Percentiles rank a stretch among this genome's conserved stretches.
These are phyloP conservation scores for Trachymyrmex septentrionalis DNA, from an alignment of 1,140 invertebrate genomes.

Conservation along the genomic window DNA sequence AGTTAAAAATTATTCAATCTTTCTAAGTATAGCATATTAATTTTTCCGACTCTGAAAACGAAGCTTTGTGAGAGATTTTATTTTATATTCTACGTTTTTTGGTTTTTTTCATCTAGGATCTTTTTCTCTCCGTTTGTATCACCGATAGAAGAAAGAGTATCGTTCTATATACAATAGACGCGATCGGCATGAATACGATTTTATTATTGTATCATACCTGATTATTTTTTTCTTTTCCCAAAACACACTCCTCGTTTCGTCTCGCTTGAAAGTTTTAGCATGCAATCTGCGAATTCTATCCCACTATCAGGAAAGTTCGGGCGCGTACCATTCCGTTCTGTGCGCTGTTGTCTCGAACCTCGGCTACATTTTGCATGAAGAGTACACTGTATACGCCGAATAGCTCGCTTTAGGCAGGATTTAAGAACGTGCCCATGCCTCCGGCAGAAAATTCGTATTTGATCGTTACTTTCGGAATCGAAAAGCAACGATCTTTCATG, in stretches of 20 bases:
- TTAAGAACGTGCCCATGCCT: conserved; percentile 14
- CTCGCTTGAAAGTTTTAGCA: conserved; percentile 72
- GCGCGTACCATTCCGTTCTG: conserved; percentile 27
- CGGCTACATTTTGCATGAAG: conserved; percentile 64
- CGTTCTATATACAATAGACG: neutral
- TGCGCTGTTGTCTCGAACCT: conserved; percentile 64
- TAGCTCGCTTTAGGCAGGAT: conserved; percentile 32
- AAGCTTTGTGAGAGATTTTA: conserved; percentile 4
- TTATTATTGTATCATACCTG: conserved; percentile 59
- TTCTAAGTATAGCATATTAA: neutral
- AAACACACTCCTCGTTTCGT: conserved; percentile 27
- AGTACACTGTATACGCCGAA: conserved; percentile 4
- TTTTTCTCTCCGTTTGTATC: neutral
- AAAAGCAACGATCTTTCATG: conserved; percentile 4
- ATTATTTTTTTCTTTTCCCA: conserved; percentile 47
- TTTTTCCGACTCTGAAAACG: neutral
- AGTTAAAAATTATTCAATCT: neutral
- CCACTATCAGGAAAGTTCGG: conserved; percentile 56
- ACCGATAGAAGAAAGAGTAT: neutral
- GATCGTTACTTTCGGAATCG: neutral
- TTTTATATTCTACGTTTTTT: neutral
- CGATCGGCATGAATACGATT: conserved; percentile 33
- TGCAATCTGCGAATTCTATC: conserved; percentile 71
- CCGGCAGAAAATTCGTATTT: conserved; percentile 12
- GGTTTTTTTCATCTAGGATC: neutral